Evolutionary conservation across 2,113 vertebrate species (phyloP).

Genomic region (Vulpes vulpes): DNA sequence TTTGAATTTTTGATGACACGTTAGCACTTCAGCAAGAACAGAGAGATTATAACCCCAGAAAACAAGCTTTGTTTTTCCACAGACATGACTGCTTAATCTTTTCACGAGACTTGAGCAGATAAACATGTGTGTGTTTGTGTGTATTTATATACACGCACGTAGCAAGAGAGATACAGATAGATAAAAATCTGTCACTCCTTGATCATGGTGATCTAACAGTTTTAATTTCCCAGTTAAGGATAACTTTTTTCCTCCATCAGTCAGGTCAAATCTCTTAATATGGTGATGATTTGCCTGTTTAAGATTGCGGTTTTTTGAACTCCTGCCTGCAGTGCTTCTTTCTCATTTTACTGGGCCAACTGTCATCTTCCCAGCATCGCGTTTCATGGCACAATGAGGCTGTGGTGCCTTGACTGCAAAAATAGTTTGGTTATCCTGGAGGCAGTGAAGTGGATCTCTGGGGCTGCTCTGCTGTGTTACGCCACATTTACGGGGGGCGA

Average conservation of each 20-base stretch:
- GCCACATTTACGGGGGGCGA: rapidly evolving
- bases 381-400: background rate
- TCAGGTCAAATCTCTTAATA: constrained; percentile 40
- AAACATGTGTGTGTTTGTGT: background rate
- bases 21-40: constrained; percentile 71
- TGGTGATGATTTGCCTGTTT: background rate
- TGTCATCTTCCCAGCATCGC: background rate
- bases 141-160: background rate
- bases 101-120: constrained; percentile 47
- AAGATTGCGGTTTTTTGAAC: background rate
- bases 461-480: rapidly evolving
- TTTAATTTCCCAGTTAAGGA: constrained; percentile 64
- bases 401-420: background rate
- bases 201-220: constrained; percentile 53
- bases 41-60: constrained; percentile 74
- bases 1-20: constrained; percentile 72
- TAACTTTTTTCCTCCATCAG: constrained; percentile 42
- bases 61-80: constrained; percentile 72
- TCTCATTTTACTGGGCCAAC: background rate
- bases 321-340: background rate
- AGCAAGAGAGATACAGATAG: constrained; percentile 54
- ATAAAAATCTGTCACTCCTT: constrained; percentile 60
- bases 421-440: background rate
- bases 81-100: constrained; percentile 58
- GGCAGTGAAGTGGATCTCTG: rapidly evolving